These are phyloP conservation scores for Rutpela maculata DNA, from an alignment of 2,888 invertebrate species.

Conservation along the genomic window DNA sequence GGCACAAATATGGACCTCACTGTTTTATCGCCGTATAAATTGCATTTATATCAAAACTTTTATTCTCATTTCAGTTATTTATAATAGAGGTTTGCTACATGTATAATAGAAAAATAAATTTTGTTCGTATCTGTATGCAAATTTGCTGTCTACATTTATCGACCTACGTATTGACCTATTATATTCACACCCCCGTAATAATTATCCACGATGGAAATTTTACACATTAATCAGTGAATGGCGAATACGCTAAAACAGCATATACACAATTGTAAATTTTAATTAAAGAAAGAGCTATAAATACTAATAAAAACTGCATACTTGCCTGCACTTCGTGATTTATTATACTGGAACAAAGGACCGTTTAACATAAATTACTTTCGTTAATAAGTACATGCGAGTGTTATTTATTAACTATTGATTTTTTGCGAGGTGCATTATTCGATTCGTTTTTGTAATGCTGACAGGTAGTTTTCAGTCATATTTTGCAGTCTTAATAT, in stretches of 20 bases:
- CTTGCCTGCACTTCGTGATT: conserved; percentile 23
- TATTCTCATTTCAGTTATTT: conserved; percentile 23
- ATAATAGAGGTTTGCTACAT: conserved; percentile 15
- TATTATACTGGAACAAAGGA: conserved; percentile 33
- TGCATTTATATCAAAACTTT: conserved; percentile 20
- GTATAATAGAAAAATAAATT: conserved; percentile 35
- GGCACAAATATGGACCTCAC: conserved; percentile 21
- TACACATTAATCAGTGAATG: conserved; percentile 8
- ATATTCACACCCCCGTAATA: conserved; percentile 9
- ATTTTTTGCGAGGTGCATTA: conserved; percentile 12
- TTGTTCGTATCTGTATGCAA: conserved; percentile 9
- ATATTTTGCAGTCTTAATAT: too few relatives aligned
- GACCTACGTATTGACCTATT: conserved; percentile 9
- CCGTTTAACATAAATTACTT: conserved; percentile 30
- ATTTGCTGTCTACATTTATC: conserved; percentile 9
- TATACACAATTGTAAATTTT: conserved; percentile 34
- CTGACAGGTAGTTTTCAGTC: too few relatives aligned
- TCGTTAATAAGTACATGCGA: conserved; percentile 33
- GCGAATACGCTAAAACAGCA: conserved; percentile 12
- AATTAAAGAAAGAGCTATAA: conserved; percentile 38
- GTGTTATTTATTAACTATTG: conserved; percentile 27
- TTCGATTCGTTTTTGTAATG: too few relatives aligned
- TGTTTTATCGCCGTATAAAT: not conserved
- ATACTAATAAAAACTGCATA: conserved; percentile 33
- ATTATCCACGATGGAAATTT: not conserved